Conservation (phyloP, 2,888 invertebrate genomes). For the Caenorhabditis japonica region DNA sequence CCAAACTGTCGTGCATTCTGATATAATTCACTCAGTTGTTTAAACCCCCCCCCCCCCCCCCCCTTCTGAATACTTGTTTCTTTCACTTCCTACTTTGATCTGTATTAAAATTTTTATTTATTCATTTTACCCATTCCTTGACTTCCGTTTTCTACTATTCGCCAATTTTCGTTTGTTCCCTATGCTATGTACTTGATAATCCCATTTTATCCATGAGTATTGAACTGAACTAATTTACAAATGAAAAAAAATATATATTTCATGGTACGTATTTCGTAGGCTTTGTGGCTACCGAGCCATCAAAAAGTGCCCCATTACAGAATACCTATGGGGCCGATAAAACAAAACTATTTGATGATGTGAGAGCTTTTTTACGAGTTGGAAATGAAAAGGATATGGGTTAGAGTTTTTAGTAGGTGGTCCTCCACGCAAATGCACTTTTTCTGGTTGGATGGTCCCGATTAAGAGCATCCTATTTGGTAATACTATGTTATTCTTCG, state of each 20-base stretch:
- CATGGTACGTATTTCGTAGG: neutral
- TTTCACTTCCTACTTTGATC: conserved; percentile 34
- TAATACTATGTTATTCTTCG: too few species aligned
- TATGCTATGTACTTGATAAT: conserved; percentile 29
- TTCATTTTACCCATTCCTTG: conserved; percentile 5
- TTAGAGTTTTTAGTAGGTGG: too few species aligned
- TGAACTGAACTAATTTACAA: conserved; percentile 8
- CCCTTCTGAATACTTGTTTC: too few species aligned
- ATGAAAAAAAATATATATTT: conserved; percentile 24
- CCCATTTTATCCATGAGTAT: conserved; percentile 29
- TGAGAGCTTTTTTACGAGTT: conserved; percentile 36
- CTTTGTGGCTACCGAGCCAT: too few species aligned
- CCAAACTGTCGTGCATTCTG: conserved; percentile 7
- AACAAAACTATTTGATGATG: conserved; percentile 38
- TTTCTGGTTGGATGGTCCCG: too few species aligned
- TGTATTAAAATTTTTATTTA: conserved; percentile 2
- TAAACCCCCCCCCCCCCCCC: too few species aligned
- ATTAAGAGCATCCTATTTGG: too few species aligned
- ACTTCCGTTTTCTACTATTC: too few species aligned
- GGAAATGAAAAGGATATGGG: too few species aligned
- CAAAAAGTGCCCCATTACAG: too few species aligned
- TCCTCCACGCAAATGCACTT: too few species aligned
- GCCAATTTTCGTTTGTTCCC: too few species aligned
- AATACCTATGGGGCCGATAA: conserved; percentile 38
- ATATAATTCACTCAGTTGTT: neutral